Conservation (phyloP, 2,113 vertebrate genomes). For the Brachypteracias leptosomus region DNA sequence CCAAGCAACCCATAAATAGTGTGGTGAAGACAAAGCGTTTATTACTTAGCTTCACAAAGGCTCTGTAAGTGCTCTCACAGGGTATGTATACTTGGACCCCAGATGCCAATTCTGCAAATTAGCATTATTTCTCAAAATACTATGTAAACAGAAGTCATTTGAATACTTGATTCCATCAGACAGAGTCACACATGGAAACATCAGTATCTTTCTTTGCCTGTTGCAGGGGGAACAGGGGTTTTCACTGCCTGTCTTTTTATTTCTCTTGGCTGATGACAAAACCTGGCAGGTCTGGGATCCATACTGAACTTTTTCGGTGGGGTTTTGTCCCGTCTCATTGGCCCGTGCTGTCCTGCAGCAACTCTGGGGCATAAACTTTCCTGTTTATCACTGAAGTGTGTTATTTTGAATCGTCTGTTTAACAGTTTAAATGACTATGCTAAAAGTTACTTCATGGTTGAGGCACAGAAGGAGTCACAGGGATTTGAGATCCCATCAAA, state of each 20-base stretch:
- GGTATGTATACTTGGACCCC: conserved; percentile 45
- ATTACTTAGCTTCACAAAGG: conserved; percentile 74
- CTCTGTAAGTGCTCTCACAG: conserved; percentile 71
- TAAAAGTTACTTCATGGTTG: not conserved
- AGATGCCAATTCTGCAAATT: conserved; percentile 69
- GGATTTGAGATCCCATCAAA: not conserved
- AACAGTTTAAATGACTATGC: not conserved
- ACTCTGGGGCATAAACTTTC: not conserved
- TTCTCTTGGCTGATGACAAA: conserved; percentile 50
- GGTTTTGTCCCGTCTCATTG: not conserved
- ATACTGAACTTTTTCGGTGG: conserved; percentile 15
- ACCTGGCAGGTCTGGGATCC: not conserved
- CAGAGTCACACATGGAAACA: conserved; percentile 17
- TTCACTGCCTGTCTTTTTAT: conserved; percentile 39
- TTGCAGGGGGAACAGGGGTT: conserved; percentile 36
- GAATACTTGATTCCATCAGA: conserved; percentile 63
- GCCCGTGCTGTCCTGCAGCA: not conserved
- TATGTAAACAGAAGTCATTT: conserved; percentile 64
- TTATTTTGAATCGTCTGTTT: not conserved
- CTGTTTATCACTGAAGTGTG: not conserved
- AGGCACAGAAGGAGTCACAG: not conserved
- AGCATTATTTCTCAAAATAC: conserved; percentile 73
- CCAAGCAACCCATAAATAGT: conserved; percentile 81
- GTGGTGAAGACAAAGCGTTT: conserved; percentile 81
- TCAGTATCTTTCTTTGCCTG: conserved; percentile 44